These are phyloP conservation scores for Tenebrosternarchus preto DNA, from an alignment of 2,113 vertebrate species.

Conservation along the genomic window DNA sequence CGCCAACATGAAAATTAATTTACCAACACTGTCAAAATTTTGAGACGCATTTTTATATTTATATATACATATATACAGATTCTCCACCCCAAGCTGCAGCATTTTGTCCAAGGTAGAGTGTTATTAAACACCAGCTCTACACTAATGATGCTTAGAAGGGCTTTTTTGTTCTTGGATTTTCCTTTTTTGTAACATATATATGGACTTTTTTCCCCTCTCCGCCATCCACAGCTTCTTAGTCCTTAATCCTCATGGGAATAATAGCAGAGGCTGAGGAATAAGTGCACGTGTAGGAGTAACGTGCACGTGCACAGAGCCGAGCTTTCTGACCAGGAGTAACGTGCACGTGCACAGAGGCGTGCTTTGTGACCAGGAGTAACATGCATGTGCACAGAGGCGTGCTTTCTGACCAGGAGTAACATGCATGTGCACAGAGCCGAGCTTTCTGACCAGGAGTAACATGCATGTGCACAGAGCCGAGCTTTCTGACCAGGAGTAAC, in stretches of 20 bases:
- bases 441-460: too few species aligned
- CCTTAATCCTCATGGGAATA: slow-evolving; percentile 46
- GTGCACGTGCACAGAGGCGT: slow-evolving; percentile 5
- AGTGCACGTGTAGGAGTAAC: slow-evolving; percentile 37
- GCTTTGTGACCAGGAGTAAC: background rate
- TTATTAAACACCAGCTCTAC: background rate
- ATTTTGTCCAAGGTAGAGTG: slow-evolving; percentile 55
- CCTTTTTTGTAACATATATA: background rate
- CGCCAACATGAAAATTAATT: slow-evolving; percentile 75
- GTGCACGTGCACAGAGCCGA: slow-evolving; percentile 5
- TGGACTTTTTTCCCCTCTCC: background rate
- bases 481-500: slow-evolving; percentile 10
- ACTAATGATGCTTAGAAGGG: background rate
- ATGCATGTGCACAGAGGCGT: background rate
- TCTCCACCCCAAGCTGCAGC: slow-evolving; percentile 38
- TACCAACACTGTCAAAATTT: slow-evolving; percentile 65
- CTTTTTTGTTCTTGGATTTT: slow-evolving; percentile 16
- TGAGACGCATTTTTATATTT: slow-evolving; percentile 39
- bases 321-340: slow-evolving; percentile 12
- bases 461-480: background rate
- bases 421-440: background rate
- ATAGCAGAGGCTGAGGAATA: slow-evolving; percentile 8
- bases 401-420: background rate
- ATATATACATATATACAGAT: too few species aligned
- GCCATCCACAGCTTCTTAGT: background rate